Evolutionary conservation across 2,113 vertebrate species (phyloP).

Genomic region (Apodemus sylvaticus): DNA sequence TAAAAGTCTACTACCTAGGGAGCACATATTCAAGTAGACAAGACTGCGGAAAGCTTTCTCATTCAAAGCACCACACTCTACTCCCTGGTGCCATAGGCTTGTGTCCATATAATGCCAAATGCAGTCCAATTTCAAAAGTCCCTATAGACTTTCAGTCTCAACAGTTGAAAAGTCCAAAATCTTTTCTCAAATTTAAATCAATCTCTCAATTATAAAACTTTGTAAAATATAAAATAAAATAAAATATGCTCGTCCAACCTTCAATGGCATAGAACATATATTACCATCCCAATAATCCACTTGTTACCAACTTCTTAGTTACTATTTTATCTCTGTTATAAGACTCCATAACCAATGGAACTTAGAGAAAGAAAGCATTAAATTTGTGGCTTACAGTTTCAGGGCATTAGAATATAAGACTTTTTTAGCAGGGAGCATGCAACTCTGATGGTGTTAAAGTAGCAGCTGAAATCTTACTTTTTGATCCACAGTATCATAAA

Average conservation of each 20-base stretch:
- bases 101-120: not conserved
- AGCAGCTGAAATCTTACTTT: not conserved
- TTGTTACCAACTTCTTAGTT: not conserved
- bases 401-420: not conserved
- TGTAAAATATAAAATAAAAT: not conserved
- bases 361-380: not conserved
- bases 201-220: not conserved
- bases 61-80: not conserved
- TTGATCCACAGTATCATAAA: not conserved
- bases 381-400: not conserved
- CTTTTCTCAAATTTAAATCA: not conserved
- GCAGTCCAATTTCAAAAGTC: not conserved
- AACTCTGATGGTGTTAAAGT: not conserved
- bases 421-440: not conserved
- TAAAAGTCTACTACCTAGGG: not conserved
- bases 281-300: not conserved
- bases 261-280: not conserved
- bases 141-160: not conserved
- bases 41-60: not conserved
- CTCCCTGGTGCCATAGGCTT: not conserved
- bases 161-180: not conserved
- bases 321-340: not conserved
- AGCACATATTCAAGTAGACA: not conserved
- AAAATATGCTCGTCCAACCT: not conserved
- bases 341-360: not conserved